phyloP scores from a whole-genome alignment of 2,113 vertebrate species.

The Corythornis vintsioides region DNA sequence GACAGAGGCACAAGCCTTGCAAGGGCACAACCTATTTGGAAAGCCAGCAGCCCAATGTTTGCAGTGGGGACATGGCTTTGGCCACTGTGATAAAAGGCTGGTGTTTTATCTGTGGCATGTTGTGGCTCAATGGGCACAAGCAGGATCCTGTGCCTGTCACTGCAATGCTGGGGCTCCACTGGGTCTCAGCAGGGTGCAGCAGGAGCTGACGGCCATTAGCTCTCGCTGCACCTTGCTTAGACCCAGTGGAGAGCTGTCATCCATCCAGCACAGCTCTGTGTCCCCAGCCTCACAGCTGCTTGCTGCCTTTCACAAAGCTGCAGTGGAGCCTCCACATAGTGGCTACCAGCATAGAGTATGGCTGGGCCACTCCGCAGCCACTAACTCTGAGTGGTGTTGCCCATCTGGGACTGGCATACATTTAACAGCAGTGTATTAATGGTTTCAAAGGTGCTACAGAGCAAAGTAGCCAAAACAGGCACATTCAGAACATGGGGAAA shows the following conservation, averaged over 20 bases:
- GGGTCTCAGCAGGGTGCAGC: neutral
- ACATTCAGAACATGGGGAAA: neutral
- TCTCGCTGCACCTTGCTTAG: neutral
- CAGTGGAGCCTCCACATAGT: neutral
- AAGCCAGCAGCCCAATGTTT: accelerated
- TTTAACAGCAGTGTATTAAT: neutral
- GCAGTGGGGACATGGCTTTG: neutral
- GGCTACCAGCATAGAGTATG: accelerated
- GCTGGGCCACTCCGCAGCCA: neutral
- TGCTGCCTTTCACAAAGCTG: neutral
- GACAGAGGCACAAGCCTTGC: accelerated
- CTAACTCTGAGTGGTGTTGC: neutral
- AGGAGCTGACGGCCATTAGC: neutral
- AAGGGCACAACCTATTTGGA: neutral
- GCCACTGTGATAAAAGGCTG: neutral
- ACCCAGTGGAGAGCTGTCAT: accelerated
- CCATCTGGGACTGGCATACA: neutral
- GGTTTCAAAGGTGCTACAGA: neutral
- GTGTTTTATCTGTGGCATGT: neutral
- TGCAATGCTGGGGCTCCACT: accelerated
- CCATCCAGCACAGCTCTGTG: neutral
- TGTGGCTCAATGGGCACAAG: neutral
- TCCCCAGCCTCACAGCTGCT: neutral
- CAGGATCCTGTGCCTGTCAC: neutral
- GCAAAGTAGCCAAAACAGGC: neutral